These are phyloP conservation scores for Bettongia penicillata DNA, from an alignment of 2,113 vertebrate genomes.

Conservation along the genomic window DNA sequence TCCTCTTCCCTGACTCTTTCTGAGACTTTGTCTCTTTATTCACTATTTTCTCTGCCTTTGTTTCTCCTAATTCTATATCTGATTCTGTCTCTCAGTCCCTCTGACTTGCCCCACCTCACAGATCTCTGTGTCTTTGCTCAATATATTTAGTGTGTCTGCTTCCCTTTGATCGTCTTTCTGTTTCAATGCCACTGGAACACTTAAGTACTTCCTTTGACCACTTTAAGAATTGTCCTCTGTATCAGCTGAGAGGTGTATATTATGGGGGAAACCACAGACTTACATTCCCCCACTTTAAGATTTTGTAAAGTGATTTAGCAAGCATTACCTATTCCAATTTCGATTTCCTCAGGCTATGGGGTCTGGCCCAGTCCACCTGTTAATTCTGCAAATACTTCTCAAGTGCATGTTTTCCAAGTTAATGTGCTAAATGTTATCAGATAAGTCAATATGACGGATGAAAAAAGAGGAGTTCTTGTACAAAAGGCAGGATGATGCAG, in stretches of 20 bases:
- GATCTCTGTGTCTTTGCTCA: background rate
- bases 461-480: background rate
- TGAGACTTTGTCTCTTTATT: background rate
- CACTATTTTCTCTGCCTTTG: background rate
- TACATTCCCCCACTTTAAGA: background rate
- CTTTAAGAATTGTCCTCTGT: background rate
- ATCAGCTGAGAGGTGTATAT: background rate
- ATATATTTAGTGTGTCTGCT: background rate
- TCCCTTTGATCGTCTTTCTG: background rate
- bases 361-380: background rate
- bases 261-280: background rate
- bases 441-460: background rate
- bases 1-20: background rate
- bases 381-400: background rate
- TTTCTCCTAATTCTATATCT: background rate
- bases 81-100: background rate
- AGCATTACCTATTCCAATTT: background rate
- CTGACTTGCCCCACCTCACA: background rate
- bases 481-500: background rate
- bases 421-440: background rate
- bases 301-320: background rate
- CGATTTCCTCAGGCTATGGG: background rate
- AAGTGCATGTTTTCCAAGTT: background rate
- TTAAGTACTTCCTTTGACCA: background rate
- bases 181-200: background rate